Base-by-base conservation (phyloP, 2,113 vertebrate genomes). In the Sinocyclocheilus maitianheensis region DNA sequence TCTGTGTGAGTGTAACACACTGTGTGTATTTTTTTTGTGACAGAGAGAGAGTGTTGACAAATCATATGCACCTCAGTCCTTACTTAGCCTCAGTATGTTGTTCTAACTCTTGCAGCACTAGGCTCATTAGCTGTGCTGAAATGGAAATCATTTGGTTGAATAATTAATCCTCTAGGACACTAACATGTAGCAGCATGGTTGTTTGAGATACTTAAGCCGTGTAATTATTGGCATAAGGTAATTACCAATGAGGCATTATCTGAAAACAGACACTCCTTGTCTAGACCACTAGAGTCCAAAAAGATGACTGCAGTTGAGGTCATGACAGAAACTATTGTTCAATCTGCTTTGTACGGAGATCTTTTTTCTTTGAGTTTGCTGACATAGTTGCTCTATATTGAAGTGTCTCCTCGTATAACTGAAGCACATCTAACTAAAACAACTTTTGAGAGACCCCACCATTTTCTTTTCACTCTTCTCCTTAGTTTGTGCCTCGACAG, bases 1-100 rank as follows among this genome's bases (percentile, higher is more conserved):
- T 96, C 96, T 97, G 87, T 78, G 26, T 37, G 72, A 43, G 81
- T 60, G 43, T 58, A 46, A 75, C 24, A 84, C 14, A 65, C 1
- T 76, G 26, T 26, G 26, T 26, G 26, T 26, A 26, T 26, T 51
- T 14, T 69, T 8, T 55, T 24, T 60, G 26, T 12, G 26, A 10
- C 24, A 34, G 8, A 43, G n/a, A 65, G 43, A 46, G n/a, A 20
- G 40, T 26, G 24, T 55, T 53, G 7, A 40, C 77, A 63, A 80
- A 24, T 63, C 79, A 86, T 3, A 67, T 75, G 30, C 71, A 43
- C 63, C 20, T 71, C 84, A 60, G 76, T 43, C 9, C 67, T 76
- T 67, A 60, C 62, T 65, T 63, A 75, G 16, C 43, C 13, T 51
- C 5, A 60, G 69, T 55, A 53, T 77, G 69, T 40, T 51, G 46